These are phyloP conservation scores for Lasaia peninsularis DNA, from an alignment of 1,140 invertebrate genomes.

Conservation along the genomic window DNA sequence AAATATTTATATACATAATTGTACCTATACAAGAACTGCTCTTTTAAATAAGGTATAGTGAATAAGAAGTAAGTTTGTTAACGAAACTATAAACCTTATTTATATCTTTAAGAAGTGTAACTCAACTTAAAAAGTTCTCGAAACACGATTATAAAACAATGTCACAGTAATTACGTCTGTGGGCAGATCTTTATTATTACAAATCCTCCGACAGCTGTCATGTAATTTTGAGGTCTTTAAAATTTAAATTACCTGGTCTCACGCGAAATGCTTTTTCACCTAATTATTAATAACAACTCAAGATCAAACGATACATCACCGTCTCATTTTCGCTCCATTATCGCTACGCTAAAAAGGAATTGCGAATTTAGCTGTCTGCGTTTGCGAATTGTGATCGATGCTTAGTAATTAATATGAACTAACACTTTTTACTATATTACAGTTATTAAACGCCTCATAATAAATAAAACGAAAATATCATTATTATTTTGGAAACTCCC, in stretches of 20 bases:
- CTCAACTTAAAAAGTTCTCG: slow-evolving; percentile 5
- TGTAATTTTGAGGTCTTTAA: slow-evolving; percentile 11
- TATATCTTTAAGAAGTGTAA: not conserved
- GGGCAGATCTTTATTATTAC: slow-evolving; percentile 11
- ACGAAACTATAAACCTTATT: too few species aligned
- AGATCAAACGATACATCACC: slow-evolving; percentile 11
- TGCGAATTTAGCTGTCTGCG: not conserved
- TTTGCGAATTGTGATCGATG: too few species aligned
- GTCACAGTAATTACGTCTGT: slow-evolving; percentile 5
- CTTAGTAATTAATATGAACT: too few species aligned
- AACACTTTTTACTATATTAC: too few species aligned
- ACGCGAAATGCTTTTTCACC: slow-evolving; percentile 9
- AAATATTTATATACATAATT: too few species aligned
- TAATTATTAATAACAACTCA: slow-evolving; percentile 9
- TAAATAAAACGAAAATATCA: too few species aligned
- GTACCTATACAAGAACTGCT: too few species aligned
- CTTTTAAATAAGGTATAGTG: too few species aligned
- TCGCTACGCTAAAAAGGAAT: not conserved
- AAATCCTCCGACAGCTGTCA: slow-evolving; percentile 11
- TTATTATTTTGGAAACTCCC: too few species aligned
- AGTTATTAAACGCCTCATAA: too few species aligned
- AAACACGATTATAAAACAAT: slow-evolving; percentile 11
- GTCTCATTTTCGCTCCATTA: not conserved
- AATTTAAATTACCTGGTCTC: slow-evolving; percentile 9
- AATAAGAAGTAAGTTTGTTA: too few species aligned